These are phyloP conservation scores for Kryptolebias ocellatus DNA, from an alignment of 2,797 vertebrate genomes.

Conservation along the genomic window DNA sequence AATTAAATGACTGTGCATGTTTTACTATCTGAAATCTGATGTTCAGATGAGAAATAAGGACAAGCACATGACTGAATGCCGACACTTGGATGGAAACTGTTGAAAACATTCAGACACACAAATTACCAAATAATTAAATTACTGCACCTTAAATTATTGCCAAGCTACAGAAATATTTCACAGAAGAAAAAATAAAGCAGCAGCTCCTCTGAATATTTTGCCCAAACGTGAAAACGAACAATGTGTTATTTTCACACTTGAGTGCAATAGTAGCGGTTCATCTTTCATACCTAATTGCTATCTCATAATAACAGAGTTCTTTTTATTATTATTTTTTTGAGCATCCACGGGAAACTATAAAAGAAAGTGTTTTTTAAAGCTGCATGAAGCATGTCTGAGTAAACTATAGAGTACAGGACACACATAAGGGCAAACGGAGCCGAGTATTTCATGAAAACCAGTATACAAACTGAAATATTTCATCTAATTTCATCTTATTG, in stretches of 20 bases:
- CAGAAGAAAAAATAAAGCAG: slow-evolving; percentile 21
- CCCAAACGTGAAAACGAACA: slow-evolving; percentile 23
- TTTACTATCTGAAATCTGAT: slow-evolving; percentile 27
- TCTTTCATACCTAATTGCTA: too few relatives aligned
- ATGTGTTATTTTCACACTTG: slow-evolving; percentile 37
- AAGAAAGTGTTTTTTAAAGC: too few relatives aligned
- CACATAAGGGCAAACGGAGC: too few relatives aligned
- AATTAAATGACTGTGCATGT: slow-evolving; percentile 29
- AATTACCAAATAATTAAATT: not conserved
- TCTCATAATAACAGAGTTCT: too few relatives aligned
- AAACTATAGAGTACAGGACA: too few relatives aligned
- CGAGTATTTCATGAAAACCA: too few relatives aligned
- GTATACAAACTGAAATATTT: too few relatives aligned
- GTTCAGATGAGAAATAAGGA: slow-evolving; percentile 46
- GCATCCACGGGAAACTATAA: too few relatives aligned
- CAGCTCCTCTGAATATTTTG: slow-evolving; percentile 29
- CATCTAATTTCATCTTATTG: too few relatives aligned
- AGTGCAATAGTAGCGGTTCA: slow-evolving; percentile 8
- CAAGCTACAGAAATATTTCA: slow-evolving; percentile 16
- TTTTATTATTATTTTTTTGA: too few relatives aligned
- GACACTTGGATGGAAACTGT: slow-evolving; percentile 16
- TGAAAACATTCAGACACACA: not conserved
- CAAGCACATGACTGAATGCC: slow-evolving; percentile 27
- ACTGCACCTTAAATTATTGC: not conserved
- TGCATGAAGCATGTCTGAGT: too few relatives aligned